Evolutionary conservation across 2,113 vertebrate species (phyloP).

Genomic region (Eubucco bourcierii): DNA sequence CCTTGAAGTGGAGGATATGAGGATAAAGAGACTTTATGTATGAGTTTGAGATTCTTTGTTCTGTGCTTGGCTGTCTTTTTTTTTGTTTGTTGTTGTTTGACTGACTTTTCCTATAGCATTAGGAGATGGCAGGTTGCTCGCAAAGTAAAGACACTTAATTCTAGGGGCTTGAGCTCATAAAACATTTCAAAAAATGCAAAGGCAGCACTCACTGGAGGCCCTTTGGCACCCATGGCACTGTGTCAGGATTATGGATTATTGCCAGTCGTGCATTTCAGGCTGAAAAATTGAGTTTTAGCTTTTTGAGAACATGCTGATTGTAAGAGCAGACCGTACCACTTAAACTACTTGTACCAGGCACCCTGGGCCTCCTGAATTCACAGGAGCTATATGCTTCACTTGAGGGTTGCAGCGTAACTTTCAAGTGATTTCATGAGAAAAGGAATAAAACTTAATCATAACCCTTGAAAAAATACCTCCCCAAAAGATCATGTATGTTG

Average conservation of each 20-base stretch:
- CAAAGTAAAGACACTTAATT: conserved; percentile 1
- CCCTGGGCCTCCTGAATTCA: background rate
- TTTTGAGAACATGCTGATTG: background rate
- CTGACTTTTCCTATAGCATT: background rate
- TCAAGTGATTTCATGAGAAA: background rate
- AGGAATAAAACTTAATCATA: background rate
- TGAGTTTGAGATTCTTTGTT: conserved; percentile 1
- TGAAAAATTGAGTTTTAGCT: conserved; percentile 22
- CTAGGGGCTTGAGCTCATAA: conserved; percentile 1
- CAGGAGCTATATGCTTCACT: background rate
- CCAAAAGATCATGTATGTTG: background rate
- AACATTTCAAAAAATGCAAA: conserved; percentile 41
- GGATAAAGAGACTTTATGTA: conserved; percentile 7
- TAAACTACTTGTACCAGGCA: background rate
- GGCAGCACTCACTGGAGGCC: conserved; percentile 43
- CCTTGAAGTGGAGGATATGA: background rate
- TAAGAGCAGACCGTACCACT: background rate
- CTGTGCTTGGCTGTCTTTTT: background rate
- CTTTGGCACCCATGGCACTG: conserved; percentile 16
- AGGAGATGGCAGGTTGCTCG: background rate
- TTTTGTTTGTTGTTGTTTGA: background rate
- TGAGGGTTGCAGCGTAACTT: background rate
- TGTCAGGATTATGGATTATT: conserved; percentile 58
- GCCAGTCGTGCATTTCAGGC: conserved; percentile 19
- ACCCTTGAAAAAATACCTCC: background rate